phyloP scores from a whole-genome alignment of 2,888 invertebrate genomes.

The Galerucella pusilla region DNA sequence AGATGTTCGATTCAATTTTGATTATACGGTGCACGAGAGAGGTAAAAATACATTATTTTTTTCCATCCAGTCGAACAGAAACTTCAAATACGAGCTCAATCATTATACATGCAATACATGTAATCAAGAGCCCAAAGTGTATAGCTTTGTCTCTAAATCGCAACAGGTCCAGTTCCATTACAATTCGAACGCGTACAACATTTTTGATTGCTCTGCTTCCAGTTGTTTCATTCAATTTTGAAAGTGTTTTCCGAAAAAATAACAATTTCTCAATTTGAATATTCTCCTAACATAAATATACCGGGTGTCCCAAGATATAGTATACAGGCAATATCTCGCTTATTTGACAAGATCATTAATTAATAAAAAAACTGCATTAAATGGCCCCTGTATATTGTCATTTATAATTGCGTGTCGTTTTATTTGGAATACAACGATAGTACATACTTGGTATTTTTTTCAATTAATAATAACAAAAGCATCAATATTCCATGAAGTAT shows the following conservation, averaged over 20 bases:
- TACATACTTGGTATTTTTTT: no score
- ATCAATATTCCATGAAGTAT: no score
- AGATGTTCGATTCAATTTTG: conserved; percentile 19
- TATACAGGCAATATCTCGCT: no score
- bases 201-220: not conserved
- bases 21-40: conserved; percentile 4
- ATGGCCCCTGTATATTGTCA: no score
- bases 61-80: not conserved
- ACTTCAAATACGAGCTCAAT: not conserved
- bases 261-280: no score
- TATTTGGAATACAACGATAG: no score
- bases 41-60: conserved; percentile 1
- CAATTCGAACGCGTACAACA: not conserved
- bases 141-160: not conserved
- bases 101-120: not conserved
- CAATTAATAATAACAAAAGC: no score
- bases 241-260: not conserved
- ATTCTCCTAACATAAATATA: no score
- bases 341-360: no score
- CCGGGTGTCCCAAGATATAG: no score
- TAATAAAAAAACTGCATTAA: no score
- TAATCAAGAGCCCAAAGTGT: not conserved
- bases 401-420: no score
- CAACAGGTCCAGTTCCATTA: not conserved
- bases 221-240: not conserved